Conservation (phyloP, 1,140 invertebrate genomes). For the Drosophila equinoxialis region DNA sequence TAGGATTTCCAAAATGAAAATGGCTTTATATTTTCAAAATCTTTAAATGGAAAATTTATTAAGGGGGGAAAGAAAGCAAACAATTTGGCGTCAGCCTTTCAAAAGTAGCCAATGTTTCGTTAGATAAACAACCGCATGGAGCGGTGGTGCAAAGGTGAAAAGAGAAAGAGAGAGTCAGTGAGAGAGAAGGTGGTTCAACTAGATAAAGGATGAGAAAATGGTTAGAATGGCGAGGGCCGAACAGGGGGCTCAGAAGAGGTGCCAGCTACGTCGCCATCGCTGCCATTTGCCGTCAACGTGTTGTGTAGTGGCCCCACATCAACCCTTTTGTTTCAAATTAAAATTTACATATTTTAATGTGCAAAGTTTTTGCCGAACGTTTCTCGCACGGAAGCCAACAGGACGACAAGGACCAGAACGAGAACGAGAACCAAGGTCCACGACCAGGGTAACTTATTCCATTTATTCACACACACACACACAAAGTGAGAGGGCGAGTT, state of each 20-base stretch:
- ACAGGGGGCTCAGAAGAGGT: constrained; percentile 23
- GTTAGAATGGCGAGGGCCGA: background rate
- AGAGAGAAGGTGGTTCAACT: no score
- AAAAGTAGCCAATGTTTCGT: constrained; percentile 65
- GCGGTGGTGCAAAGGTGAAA: background rate
- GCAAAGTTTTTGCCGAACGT: constrained; percentile 69
- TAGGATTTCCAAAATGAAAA: background rate
- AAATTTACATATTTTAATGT: constrained; percentile 82
- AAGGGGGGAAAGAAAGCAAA: constrained; percentile 28
- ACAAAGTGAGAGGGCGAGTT: background rate
- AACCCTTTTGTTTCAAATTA: constrained; percentile 82
- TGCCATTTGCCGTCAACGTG: constrained; percentile 56
- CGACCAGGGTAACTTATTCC: constrained; percentile 26
- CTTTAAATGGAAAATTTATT: constrained; percentile 32
- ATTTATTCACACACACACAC: background rate
- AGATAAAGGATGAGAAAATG: background rate
- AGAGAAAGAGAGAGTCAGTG: background rate
- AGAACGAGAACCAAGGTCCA: constrained; percentile 10
- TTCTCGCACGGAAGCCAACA: constrained; percentile 30
- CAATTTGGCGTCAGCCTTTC: constrained; percentile 36
- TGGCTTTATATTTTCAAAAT: background rate
- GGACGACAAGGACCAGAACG: constrained; percentile 35
- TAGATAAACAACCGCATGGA: constrained; percentile 66
- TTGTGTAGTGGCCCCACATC: constrained; percentile 52
- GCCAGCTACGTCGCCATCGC: constrained; percentile 48